phyloP scores from a whole-genome alignment of 2,888 invertebrate species.

The Mayetiola destructor region DNA sequence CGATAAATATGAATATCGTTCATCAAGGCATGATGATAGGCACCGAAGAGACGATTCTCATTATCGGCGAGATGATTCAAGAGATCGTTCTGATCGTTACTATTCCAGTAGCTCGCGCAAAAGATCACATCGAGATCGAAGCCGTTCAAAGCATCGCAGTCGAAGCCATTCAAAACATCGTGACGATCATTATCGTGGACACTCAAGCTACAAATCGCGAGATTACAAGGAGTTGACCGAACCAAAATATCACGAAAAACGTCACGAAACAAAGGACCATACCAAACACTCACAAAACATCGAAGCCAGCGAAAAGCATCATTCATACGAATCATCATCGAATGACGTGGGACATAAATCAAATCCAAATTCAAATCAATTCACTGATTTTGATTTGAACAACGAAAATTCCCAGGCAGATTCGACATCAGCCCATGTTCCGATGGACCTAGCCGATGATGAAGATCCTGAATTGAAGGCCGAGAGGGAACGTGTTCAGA shows the following conservation, averaged over 20 bases:
- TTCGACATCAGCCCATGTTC: background rate
- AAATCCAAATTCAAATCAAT: background rate
- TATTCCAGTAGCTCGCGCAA: background rate
- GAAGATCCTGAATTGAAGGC: constrained; percentile 30
- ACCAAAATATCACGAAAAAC: background rate
- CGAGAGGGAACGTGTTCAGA: constrained; percentile 33
- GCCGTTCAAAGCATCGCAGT: background rate
- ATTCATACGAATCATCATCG: background rate
- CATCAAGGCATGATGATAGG: too few species aligned
- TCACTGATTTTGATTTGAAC: background rate
- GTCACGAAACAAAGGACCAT: too few species aligned
- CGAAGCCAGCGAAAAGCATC: background rate
- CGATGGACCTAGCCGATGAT: background rate
- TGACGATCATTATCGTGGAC: background rate
- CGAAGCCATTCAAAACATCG: background rate
- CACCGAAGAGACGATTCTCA: too few species aligned
- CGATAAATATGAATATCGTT: background rate
- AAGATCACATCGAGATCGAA: background rate
- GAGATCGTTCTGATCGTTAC: background rate
- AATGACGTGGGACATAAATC: background rate
- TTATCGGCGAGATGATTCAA: constrained; percentile 4
- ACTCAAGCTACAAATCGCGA: background rate
- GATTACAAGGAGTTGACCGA: background rate
- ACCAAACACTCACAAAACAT: background rate
- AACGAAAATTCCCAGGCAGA: background rate